Conservation (phyloP, 2,888 invertebrate species). For the Leptopilina drosophilae region DNA sequence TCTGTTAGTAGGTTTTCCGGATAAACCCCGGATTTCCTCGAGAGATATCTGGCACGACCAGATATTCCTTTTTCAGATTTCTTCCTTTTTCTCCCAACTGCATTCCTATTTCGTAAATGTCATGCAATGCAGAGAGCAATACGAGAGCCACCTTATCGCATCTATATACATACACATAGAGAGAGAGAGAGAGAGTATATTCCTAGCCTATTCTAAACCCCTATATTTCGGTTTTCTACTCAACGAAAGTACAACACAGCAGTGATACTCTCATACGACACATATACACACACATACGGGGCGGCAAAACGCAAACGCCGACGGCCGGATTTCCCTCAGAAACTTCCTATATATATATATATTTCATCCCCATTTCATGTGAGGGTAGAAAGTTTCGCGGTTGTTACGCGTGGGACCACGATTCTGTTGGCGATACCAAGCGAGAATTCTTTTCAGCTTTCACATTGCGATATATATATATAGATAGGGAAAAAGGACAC, state of each 20-base stretch:
- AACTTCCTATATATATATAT: conserved; percentile 43
- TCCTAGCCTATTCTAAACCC: conserved; percentile 12
- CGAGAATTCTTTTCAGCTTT: conserved; percentile 50
- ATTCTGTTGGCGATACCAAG: conserved; percentile 50
- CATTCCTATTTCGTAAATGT: conserved; percentile 37
- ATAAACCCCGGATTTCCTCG: conserved; percentile 24
- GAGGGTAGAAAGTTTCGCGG: conserved; percentile 54
- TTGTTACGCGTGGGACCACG: conserved; percentile 54
- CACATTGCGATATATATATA: conserved; percentile 43
- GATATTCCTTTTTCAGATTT: conserved; percentile 39
- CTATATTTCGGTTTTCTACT: conserved; percentile 38
- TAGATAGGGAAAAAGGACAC: conserved; percentile 46
- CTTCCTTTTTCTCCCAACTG: conserved; percentile 1
- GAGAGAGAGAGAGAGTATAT: neutral
- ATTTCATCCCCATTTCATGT: conserved; percentile 34
- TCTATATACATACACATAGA: conserved; percentile 3
- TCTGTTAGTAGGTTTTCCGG: conserved; percentile 30
- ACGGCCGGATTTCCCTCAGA: conserved; percentile 55
- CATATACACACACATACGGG: neutral
- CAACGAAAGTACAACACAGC: conserved; percentile 31
- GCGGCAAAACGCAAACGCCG: conserved; percentile 38
- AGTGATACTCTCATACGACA: conserved; percentile 4
- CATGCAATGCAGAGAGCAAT: conserved; percentile 27
- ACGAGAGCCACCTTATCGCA: conserved; percentile 25
- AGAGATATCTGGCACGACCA: conserved; percentile 35